These are phyloP conservation scores for Telmatochromis brachygnathus DNA, from an alignment of 2,113 vertebrate species.

Conservation along the genomic window DNA sequence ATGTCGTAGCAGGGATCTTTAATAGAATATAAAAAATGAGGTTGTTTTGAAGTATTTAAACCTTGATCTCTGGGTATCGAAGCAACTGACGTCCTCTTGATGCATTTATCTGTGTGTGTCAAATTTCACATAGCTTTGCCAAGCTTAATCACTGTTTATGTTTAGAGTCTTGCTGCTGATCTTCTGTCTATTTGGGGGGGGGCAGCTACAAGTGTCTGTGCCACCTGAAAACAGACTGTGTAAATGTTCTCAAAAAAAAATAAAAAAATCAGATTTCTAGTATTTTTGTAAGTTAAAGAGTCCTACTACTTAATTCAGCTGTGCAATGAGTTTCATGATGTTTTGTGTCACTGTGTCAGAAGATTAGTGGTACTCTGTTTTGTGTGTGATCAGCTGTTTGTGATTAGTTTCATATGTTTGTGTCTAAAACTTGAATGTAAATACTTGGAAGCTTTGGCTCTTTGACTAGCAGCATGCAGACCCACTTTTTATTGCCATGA, in stretches of 20 bases:
- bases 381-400: constrained; percentile 20
- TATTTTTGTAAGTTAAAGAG: constrained; percentile 57
- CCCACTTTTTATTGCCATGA: constrained; percentile 59
- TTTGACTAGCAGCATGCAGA: constrained; percentile 68
- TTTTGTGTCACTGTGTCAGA: constrained; percentile 25
- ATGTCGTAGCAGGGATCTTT: neutral
- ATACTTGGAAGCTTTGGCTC: constrained; percentile 66
- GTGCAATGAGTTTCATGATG: constrained; percentile 43
- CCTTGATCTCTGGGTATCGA: neutral
- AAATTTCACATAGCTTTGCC: neutral
- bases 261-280: constrained; percentile 21
- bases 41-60: neutral
- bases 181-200: neutral
- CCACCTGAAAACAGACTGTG: constrained; percentile 36
- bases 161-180: constrained; percentile 35
- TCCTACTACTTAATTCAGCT: constrained; percentile 29
- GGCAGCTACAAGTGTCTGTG: constrained; percentile 24
- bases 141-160: neutral
- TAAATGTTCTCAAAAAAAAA: constrained; percentile 33
- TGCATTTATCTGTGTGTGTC: neutral
- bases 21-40: neutral
- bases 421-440: constrained; percentile 87
- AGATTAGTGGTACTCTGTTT: constrained; percentile 37
- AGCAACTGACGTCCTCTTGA: neutral
- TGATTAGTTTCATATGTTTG: constrained; percentile 16